phyloP scores from a whole-genome alignment of 2,888 invertebrate genomes.

The Bombylius major region DNA sequence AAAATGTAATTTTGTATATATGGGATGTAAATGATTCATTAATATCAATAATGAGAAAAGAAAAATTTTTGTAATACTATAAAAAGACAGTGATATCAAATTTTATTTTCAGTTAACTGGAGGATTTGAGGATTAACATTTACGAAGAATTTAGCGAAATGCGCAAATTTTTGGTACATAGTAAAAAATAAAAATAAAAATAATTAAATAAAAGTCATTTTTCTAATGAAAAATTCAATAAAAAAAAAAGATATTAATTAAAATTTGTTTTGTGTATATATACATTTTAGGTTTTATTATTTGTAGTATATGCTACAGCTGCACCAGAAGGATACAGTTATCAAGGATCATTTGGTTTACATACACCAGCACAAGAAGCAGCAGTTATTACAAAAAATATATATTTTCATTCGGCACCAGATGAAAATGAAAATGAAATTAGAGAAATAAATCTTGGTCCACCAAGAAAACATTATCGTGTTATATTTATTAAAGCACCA shows the following conservation, averaged over 20 bases:
- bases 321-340: not conserved
- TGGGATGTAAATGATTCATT: too few species aligned
- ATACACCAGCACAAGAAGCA: not conserved
- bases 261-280: not conserved
- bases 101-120: not conserved
- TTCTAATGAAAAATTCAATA: too few species aligned
- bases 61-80: not conserved
- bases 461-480: constrained; percentile 32
- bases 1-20: too few species aligned
- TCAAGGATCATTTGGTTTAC: not conserved
- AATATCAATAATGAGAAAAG: too few species aligned
- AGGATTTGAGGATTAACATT: not conserved
- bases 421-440: constrained; percentile 17
- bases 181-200: too few species aligned
- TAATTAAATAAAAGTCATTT: too few species aligned
- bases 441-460: not conserved
- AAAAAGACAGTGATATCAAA: not conserved
- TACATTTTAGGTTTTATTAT: not conserved
- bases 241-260: too few species aligned
- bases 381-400: constrained; percentile 24
- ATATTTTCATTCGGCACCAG: constrained; percentile 32
- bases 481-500: constrained; percentile 35
- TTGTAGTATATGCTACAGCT: not conserved
- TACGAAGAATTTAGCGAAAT: not conserved
- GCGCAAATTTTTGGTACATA: not conserved